Evolutionary conservation across 2,113 vertebrate genomes (phyloP).

Genomic region (Hipposideros armiger): DNA sequence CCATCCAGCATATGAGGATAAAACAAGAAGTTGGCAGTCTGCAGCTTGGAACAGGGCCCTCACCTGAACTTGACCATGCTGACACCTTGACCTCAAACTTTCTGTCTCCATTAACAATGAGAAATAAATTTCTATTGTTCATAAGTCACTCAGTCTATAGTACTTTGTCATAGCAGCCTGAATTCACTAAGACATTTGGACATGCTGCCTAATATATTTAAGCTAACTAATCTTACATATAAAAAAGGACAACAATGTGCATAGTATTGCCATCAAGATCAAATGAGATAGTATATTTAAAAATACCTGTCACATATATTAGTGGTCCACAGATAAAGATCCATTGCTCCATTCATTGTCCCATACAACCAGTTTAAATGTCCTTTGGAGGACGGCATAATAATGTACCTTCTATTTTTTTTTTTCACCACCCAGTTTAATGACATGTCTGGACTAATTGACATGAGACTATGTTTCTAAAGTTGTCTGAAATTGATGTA

Average conservation of each 20-base stretch:
- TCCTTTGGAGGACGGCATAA: background rate
- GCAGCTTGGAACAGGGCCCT: background rate
- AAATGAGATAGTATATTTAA: background rate
- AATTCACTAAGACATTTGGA: background rate
- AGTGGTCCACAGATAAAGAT: background rate
- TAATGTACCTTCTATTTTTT: background rate
- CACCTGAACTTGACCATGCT: background rate
- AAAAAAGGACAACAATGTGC: background rate
- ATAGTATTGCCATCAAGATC: background rate
- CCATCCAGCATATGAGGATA: background rate
- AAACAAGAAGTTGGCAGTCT: background rate
- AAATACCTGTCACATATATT: background rate
- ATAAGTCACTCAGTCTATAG: background rate
- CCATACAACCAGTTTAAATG: background rate
- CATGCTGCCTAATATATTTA: background rate
- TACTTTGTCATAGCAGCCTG: background rate
- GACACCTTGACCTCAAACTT: background rate
- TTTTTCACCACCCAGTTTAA: background rate
- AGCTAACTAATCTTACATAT: background rate
- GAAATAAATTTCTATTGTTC: background rate
- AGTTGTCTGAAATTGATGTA: conserved; percentile 7
- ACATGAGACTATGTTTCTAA: background rate
- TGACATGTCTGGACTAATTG: background rate
- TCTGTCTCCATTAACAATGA: background rate
- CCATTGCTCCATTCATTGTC: background rate